Percentiles rank a stretch among this genome's conserved stretches.
phyloP scores from a whole-genome alignment of 2,113 vertebrate species.

The Otocyon megalotis region DNA sequence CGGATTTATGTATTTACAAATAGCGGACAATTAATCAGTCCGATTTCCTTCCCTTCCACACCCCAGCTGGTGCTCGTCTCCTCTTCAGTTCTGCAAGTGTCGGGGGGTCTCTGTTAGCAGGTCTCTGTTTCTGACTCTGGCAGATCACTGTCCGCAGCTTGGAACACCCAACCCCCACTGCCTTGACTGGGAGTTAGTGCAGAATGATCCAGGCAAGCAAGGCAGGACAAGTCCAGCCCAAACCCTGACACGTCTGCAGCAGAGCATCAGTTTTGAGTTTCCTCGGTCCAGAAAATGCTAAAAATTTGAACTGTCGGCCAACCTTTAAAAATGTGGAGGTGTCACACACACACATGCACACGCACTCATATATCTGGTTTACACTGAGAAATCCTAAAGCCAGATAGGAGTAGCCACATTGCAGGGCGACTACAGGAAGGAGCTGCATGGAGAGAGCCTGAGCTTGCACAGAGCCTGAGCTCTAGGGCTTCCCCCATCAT shows the following conservation, averaged over 20 bases:
- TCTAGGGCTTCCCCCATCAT: background rate
- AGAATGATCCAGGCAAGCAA: background rate
- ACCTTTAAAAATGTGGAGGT: background rate
- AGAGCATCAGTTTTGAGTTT: background rate
- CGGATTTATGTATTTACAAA: slow-evolving; percentile 67
- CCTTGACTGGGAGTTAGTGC: background rate
- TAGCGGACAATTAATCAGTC: slow-evolving; percentile 51
- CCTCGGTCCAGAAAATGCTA: background rate
- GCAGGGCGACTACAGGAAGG: no score
- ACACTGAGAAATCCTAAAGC: background rate
- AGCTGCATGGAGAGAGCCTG: background rate
- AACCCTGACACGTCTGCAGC: no score
- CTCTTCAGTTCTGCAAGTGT: background rate
- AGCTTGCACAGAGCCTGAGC: background rate
- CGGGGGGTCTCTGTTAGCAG: background rate
- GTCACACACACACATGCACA: background rate
- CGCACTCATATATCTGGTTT: background rate
- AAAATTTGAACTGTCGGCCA: background rate
- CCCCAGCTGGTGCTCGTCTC: background rate
- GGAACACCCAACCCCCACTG: background rate
- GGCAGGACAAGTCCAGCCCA: background rate
- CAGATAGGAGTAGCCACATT: background rate
- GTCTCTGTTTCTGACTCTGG: background rate
- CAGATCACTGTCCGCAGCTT: background rate
- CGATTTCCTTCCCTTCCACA: background rate